Evolutionary conservation across 2,797 vertebrate species (phyloP), one percentile per base, ranked within the genome.

Genomic region (Zenarchopterus dispar): DNA sequence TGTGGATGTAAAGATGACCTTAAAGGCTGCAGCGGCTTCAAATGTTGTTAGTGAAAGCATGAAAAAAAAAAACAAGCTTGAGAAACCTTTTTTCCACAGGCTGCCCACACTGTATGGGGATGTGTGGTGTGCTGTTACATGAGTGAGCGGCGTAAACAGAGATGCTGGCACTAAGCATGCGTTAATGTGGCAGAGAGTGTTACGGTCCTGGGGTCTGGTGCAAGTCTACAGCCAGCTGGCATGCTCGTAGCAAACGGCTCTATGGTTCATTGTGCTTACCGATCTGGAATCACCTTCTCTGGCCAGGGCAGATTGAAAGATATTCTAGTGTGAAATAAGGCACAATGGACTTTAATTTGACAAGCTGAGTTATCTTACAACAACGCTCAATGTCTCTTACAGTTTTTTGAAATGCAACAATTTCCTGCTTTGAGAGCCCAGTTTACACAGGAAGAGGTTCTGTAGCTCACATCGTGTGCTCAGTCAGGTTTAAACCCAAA

Each of bases 231-330:
- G 85, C 81, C 77, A 70, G 78, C 68, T 83, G 77, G 78, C 94
- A 95, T 95, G 95, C 95, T 91, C 76, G 89, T 81, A 87, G 84
- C 73, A 75, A 55, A 85, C 70, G 75, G 73, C 84, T 74, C 11
- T 19, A 79, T 41, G 77, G 65, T 68, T 49, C 67, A 61, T 54
- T 78, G 70, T 56, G 94, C 97, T 99, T 99, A 99, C 97, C 97
- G 94, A 95, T 97, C 95, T 79, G 95, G 93, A 92, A 94, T 89
- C 92, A 93, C 93, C 95, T 96, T 97, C 91, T 98, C 98, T 94
- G 96, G 96, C 97, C 97, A 99, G 88, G 97, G 95, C 90, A 99
- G 95, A 97, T 92, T 98, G 94, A 99, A 99, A 96, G 97, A 95
- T 81, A 98, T 96, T 99, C 97, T 99, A 98, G 17, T 91, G 87